Evolutionary conservation across 1,140 invertebrate genomes (phyloP), one percentile per base, ranked within the genome.

Genomic region (Caenorhabditis remanei): DNA sequence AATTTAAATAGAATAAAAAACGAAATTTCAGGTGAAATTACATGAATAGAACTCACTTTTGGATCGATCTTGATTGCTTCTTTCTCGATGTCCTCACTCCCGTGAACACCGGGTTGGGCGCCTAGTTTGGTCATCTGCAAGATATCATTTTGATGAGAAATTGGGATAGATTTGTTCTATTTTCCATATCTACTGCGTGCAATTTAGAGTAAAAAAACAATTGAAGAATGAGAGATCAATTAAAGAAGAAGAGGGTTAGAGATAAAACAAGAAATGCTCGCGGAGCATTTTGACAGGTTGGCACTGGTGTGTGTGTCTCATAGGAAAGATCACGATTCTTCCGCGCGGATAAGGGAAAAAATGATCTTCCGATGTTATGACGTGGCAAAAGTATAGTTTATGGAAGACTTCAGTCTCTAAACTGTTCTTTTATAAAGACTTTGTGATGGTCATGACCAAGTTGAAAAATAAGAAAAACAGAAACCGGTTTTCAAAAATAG

Each of bases 101-200:
- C 86, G 79, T 87, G 86, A 32, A 87, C 82, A 43, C 86, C 86
- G 56, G 86, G 86, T 19, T 71, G 75, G 32, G 71, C 53, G 55
- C 86, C 86, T 55, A 87, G 82, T 87, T 87, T 87, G 46, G 86
- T 87, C 86, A 87, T 87, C 86, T 58, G 58, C 40, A 63, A 84
- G 16, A 55, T 14, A 71, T 71, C 41, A 65, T 14, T 46, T 71
- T 19, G 71, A 21, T 21, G 24, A 5, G 13, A 61, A 21, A 32
- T n/a, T n/a, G n/a, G n/a, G n/a, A n/a, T n/a, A n/a, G n/a, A n/a
- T 65, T 65, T 41, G 4, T 11, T 32, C 40, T 65, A 8, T n/a
- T 71, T 71, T 41, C 9, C 9, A 46, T 43, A 4, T 71, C 61
- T n/a, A 71, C 43, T 48, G 43, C 16, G 40, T n/a, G 65, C 16